Base-by-base conservation (phyloP, 2,113 vertebrate genomes). In the Ascaphus truei region DNA sequence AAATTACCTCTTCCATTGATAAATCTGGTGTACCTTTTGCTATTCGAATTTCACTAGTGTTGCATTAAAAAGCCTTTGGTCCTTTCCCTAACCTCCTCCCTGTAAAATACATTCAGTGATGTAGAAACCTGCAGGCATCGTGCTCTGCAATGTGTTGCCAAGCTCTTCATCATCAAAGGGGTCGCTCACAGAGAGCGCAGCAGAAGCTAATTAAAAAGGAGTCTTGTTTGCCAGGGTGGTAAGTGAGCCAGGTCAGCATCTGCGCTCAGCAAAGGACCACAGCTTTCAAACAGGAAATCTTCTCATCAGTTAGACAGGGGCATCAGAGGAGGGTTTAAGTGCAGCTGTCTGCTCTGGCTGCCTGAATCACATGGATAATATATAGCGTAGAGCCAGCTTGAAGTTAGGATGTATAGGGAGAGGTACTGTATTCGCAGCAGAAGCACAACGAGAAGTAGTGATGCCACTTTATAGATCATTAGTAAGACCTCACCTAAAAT, bases 141-240 rank as follows among this genome's bases (percentile, higher is more conserved):
- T n/a, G 11, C 27, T 29, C 16, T 8, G n/a, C 31, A 51, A 29
- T 50, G 13, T 4, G 51, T n/a, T 59, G 43, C 23, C 66, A 59
- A 12, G 18, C 11, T 36, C 23, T 37, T 16, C 23, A 37, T 27
- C 22, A 27, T 27, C 55, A 30, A 69, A 51, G 31, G 31, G n/a
- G 31, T 60, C 51, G 25, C n/a, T 39, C 12, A 51, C 30, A 59
- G 23, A 12, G 55, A 59, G 25, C 9, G 41, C 6, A 60, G 55
- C 41, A 22, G 51, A 60, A 26, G 55, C 18, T 69, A 69, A 69
- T 69, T 60, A 69, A 68, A 57, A 60, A 69, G 20, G 30, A 34
- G 26, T 39, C 3, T 37, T 50, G 7, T 51, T 26, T 60, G 56
- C 56, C 43, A 69, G 39, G 25, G n/a, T 15, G 37, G 31, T 39